phyloP scores from a whole-genome alignment of 2,113 vertebrate genomes.

The Anser brachyrhynchus region DNA sequence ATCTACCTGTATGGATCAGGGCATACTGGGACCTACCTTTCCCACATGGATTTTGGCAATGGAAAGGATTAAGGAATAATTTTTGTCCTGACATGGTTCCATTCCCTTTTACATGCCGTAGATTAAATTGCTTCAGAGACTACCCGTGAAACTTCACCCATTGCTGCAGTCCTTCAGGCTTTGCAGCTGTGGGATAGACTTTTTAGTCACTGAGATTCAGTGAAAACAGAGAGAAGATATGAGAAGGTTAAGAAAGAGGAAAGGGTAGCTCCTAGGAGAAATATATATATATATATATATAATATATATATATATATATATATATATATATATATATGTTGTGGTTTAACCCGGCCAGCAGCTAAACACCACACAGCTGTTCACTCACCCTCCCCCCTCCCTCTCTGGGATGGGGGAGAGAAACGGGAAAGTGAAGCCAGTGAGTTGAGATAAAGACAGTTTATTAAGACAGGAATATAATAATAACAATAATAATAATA shows the following conservation, averaged over 20 bases:
- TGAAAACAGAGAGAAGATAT: background rate
- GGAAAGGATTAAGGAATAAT: background rate
- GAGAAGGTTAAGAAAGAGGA: background rate
- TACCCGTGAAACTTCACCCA: background rate
- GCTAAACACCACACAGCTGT: too few species aligned
- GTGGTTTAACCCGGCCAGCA: too few species aligned
- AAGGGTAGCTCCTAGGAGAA: background rate
- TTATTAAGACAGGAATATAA: too few species aligned
- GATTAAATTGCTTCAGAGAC: background rate
- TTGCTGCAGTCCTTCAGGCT: background rate
- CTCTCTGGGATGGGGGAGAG: too few species aligned
- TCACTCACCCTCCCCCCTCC: too few species aligned
- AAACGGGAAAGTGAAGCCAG: too few species aligned
- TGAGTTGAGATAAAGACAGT: too few species aligned
- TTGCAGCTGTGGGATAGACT: background rate
- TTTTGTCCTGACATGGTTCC: background rate
- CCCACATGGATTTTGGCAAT: background rate
- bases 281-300: too few species aligned
- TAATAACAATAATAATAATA: too few species aligned
- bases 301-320: too few species aligned
- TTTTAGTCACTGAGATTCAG: background rate
- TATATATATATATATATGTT: too few species aligned
- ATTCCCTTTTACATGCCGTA: background rate
- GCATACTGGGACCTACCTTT: background rate
- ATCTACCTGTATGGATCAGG: background rate